These are phyloP conservation scores for Drosophila navojoa DNA, from an alignment of 1,140 invertebrate genomes.

Conservation along the genomic window DNA sequence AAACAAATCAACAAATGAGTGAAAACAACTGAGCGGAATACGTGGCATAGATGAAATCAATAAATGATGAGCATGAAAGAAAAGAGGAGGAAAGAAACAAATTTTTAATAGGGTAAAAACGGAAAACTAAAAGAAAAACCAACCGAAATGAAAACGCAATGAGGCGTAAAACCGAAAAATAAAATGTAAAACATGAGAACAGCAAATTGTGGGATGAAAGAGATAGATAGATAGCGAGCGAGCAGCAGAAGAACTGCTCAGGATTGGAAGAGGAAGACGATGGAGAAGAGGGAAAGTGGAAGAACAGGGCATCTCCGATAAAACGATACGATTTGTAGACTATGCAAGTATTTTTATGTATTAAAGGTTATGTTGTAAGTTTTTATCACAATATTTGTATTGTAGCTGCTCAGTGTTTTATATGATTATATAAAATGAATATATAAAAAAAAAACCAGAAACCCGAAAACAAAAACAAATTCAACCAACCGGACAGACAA, in stretches of 20 bases:
- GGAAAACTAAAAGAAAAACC: constrained; percentile 54
- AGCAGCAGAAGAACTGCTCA: constrained; percentile 13
- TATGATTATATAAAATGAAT: constrained; percentile 83
- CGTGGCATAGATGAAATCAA: constrained; percentile 37
- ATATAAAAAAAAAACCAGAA: constrained; percentile 51
- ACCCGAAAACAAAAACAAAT: constrained; percentile 22
- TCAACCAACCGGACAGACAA: constrained; percentile 60
- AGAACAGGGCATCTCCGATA: constrained; percentile 56
- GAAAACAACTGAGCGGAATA: neutral
- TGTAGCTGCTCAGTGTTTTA: constrained; percentile 84
- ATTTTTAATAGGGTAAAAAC: constrained; percentile 52
- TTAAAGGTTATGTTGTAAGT: constrained; percentile 84
- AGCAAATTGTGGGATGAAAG: constrained; percentile 61
- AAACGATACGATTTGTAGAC: constrained; percentile 83
- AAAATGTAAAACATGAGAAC: constrained; percentile 35
- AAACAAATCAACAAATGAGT: neutral
- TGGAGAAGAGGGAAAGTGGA: constrained; percentile 18
- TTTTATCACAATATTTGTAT: constrained; percentile 84
- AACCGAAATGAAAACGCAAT: constrained; percentile 47
- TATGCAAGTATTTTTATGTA: constrained; percentile 84
- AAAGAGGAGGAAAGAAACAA: constrained; percentile 26
- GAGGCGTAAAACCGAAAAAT: constrained; percentile 32
- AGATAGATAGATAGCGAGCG: constrained; percentile 12
- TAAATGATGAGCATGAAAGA: constrained; percentile 11
- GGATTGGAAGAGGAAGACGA: constrained; percentile 14